These are phyloP conservation scores for Paratrypauchen microcephalus DNA, from an alignment of 2,797 vertebrate species.

Conservation along the genomic window DNA sequence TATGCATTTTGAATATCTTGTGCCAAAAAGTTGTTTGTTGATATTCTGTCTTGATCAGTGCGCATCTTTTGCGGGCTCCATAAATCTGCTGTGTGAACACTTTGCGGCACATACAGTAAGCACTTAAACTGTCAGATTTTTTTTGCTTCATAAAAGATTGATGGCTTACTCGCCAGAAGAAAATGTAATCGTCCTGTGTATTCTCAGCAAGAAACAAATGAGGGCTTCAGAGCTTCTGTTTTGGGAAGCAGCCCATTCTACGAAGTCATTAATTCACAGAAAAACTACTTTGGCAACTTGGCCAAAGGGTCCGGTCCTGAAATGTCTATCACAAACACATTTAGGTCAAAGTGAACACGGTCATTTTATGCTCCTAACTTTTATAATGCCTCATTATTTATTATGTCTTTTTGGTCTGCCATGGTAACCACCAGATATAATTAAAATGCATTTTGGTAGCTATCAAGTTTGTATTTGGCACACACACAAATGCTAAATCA, in stretches of 20 bases:
- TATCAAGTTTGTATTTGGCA: background rate
- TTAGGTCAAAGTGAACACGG: conserved; percentile 15
- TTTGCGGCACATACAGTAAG: conserved; percentile 24
- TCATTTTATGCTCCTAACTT: conserved; percentile 10
- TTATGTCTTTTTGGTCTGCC: background rate
- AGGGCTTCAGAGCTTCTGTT: conserved; percentile 39
- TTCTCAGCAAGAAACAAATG: conserved; percentile 43
- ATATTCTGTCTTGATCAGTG: conserved; percentile 17
- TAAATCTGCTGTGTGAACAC: conserved; percentile 30
- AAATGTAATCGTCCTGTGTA: conserved; percentile 46
- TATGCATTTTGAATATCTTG: background rate
- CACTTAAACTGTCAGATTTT: conserved; percentile 30
- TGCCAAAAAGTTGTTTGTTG: background rate
- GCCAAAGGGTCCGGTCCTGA: conserved; percentile 23
- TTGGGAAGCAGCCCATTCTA: conserved; percentile 44
- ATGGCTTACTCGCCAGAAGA: conserved; percentile 25
- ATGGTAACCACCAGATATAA: background rate
- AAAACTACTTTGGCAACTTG: conserved; percentile 23
- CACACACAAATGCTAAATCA: background rate
- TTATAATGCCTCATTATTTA: conserved; percentile 2
- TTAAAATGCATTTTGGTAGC: background rate
- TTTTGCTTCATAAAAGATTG: conserved; percentile 31
- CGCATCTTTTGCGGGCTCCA: conserved; percentile 18
- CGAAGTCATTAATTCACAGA: conserved; percentile 51
- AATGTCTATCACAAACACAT: conserved; percentile 15